Percentiles rank a stretch among this genome's conserved stretches.
These are phyloP conservation scores for Ips typographus DNA, from an alignment of 1,140 invertebrate genomes.

Conservation along the genomic window DNA sequence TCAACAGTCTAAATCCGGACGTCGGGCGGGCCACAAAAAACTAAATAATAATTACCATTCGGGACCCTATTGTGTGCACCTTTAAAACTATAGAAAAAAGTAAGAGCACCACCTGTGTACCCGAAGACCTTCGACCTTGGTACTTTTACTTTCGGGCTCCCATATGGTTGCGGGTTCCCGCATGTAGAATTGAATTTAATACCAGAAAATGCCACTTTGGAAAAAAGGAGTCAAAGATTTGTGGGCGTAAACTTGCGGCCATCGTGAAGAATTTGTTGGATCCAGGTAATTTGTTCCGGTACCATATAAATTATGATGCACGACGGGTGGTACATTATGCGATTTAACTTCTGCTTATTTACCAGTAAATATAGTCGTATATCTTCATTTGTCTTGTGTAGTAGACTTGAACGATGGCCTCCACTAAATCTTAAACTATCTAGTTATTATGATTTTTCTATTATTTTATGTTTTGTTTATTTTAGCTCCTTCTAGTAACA, in stretches of 20 bases:
- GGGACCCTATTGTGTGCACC: constrained; percentile 28
- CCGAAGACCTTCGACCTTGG: constrained; percentile 26
- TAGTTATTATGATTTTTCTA: too few relatives aligned
- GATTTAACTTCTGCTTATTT: background rate
- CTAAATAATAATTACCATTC: constrained; percentile 33
- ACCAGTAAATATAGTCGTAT: too few relatives aligned
- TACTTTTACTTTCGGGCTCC: constrained; percentile 25
- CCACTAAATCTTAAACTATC: too few relatives aligned
- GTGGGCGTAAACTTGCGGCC: constrained; percentile 27
- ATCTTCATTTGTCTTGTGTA: too few relatives aligned
- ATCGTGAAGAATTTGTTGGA: constrained; percentile 28
- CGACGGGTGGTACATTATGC: too few relatives aligned
- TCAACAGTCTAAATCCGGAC: constrained; percentile 32
- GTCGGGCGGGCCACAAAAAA: constrained; percentile 19
- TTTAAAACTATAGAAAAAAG: constrained; percentile 29
- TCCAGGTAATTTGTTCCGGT: constrained; percentile 28
- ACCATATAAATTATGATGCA: constrained; percentile 16
- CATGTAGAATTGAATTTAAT: constrained; percentile 18
- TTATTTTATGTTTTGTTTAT: too few relatives aligned
- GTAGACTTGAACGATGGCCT: too few relatives aligned
- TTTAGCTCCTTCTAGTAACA: too few relatives aligned
- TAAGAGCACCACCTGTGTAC: constrained; percentile 28
- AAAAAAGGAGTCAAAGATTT: background rate
- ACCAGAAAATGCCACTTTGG: background rate
- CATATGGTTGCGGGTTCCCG: constrained; percentile 21